A percentile compares a stretch with the other conserved stretches of the same genome.
These are phyloP conservation scores for Typhlomys cinereus DNA, from an alignment of 2,113 vertebrate species.

Conservation along the genomic window DNA sequence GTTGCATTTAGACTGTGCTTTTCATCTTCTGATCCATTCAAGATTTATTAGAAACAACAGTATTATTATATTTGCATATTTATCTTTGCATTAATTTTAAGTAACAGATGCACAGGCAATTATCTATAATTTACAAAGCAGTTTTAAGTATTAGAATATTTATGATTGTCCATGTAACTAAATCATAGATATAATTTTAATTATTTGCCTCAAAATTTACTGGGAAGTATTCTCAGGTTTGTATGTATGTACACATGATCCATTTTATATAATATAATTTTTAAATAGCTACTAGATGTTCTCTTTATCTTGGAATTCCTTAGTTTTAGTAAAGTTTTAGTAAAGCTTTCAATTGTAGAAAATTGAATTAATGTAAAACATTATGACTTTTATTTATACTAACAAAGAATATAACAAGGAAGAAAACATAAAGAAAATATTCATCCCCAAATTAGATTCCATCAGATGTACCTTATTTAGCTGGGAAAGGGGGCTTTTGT, in stretches of 20 bases:
- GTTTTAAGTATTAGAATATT: background rate
- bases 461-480: background rate
- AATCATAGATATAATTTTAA: slow-evolving; percentile 14
- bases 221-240: background rate
- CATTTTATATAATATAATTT: background rate
- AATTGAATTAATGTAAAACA: background rate
- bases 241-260: background rate
- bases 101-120: background rate
- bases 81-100: slow-evolving; percentile 1
- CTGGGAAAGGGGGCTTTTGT: background rate
- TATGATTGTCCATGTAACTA: background rate
- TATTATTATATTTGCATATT: background rate
- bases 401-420: background rate
- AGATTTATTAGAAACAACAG: background rate
- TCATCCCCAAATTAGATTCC: background rate
- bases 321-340: slow-evolving; percentile 3
- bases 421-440: background rate
- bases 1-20: background rate
- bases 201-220: background rate
- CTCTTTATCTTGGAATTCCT: background rate
- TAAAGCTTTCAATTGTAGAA: slow-evolving; percentile 15
- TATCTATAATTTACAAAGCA: background rate
- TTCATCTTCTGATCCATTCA: background rate
- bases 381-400: background rate
- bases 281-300: background rate